Percentiles rank a stretch among this genome's conserved stretches.
phyloP scores from a whole-genome alignment of 37 sponge, comb jelly and placozoan species.

The Spongilla lacustris region DNA sequence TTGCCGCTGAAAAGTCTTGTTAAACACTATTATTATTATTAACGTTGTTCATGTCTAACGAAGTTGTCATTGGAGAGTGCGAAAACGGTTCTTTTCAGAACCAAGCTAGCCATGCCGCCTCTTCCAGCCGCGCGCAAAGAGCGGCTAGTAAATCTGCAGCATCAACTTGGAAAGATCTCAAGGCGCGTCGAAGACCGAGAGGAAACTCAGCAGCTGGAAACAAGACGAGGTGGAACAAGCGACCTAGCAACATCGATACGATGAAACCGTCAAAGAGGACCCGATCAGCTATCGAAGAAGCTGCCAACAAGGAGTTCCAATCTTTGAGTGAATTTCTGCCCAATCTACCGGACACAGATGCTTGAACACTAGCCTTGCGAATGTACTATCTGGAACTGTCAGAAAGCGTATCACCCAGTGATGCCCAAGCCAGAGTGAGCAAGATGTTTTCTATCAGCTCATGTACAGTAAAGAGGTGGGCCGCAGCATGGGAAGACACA shows the following conservation, averaged over 20 bases:
- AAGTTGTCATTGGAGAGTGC: constrained; percentile 1
- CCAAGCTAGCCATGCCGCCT: neutral
- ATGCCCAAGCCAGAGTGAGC: constrained; percentile 1
- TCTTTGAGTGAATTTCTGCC: neutral
- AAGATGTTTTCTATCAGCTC: neutral
- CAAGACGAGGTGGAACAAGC: neutral
- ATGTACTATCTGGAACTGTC: neutral
- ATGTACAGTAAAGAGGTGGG: constrained; percentile 1
- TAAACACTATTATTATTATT: neutral
- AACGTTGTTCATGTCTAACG: neutral
- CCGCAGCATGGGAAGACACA: neutral
- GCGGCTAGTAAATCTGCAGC: neutral
- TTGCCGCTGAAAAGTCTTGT: neutral
- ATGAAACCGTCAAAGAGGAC: neutral
- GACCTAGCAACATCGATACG: neutral
- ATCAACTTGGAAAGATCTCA: constrained; percentile 1
- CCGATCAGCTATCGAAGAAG: neutral
- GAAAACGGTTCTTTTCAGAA: neutral
- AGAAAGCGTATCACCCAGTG: neutral
- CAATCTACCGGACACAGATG: neutral
- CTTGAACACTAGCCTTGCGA: neutral
- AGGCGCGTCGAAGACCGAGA: neutral
- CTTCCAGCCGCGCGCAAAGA: neutral
- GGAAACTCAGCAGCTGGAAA: neutral
- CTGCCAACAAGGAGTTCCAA: neutral